Base-by-base conservation (phyloP, 2,888 invertebrate species). In the Lordiphosa fenestrarum region DNA sequence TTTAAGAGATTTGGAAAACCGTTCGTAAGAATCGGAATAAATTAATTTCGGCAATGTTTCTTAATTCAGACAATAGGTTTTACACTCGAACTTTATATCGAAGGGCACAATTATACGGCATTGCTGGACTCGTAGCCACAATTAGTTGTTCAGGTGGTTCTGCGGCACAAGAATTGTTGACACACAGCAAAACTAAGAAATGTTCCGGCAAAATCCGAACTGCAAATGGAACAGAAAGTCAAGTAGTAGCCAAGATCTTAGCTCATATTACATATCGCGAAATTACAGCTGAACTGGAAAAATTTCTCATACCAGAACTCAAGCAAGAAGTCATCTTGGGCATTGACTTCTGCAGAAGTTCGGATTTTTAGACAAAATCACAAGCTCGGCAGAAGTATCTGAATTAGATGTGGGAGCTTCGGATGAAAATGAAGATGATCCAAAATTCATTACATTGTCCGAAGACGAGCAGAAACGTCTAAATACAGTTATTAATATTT, bases 61-160 rank as follows among this genome's bases (percentile, higher is more conserved):
- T 50, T 44, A 56, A 3, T 40, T 13, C 19, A 46, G 6, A n/a
- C 3, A n/a, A 30, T 30, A 30, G 25, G 25, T 7, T 30, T 30
- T 30, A 30, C 7, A 30, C 25, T 30, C n/a, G 25, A 30, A 6
- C 7, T 30, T 3, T 7, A 7, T 7, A 30, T 30, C 1, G 7
- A 30, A 30, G 40, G 3, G 2, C 19, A 19, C 19, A 6, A 9
- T 25, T n/a, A 44, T 19, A 7, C 39, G 23, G 7, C 10, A 40
- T 7, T 30, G 7, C 25, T 30, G 12, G 46, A 7, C 37, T 48
- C 53, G 58, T 53, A 12, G 58, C 52, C 9, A 48, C 42, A 6
- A 33, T 53, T 13, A 58, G 53, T 21, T 53, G 48, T 33, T 25
- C 48, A 4, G 53, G 52, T 19, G 37, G 38, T 6, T 4, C 13